Percentiles rank a stretch among this genome's conserved stretches.
Evolutionary conservation across 2,888 invertebrate species (phyloP).

Genomic region (Aphrophora alni): DNA sequence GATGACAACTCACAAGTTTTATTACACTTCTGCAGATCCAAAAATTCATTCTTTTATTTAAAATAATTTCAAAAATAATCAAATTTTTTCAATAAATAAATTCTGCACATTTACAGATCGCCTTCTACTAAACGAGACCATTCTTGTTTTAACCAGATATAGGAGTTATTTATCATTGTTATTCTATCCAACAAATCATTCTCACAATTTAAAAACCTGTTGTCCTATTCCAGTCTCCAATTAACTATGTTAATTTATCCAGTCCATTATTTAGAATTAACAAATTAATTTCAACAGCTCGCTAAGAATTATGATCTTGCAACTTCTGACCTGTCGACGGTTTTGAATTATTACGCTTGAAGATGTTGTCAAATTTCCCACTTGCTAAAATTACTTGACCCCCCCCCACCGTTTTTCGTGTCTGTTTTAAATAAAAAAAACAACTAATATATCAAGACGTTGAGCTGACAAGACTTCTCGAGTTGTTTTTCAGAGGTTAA

Average conservation of each 20-base stretch:
- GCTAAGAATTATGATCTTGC: neutral
- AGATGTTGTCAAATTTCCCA: neutral
- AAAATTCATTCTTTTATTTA: too few relatives aligned
- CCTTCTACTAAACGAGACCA: too few relatives aligned
- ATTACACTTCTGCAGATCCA: too few relatives aligned
- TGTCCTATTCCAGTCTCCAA: neutral
- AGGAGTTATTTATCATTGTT: neutral
- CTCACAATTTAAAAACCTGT: neutral
- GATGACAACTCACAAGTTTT: too few relatives aligned
- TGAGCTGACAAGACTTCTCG: neutral
- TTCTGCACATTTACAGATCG: too few relatives aligned
- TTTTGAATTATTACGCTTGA: neutral
- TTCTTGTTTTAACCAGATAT: too few relatives aligned
- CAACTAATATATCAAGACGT: neutral
- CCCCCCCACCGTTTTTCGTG: neutral
- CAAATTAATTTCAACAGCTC: constrained; percentile 6
- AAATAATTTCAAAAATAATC: too few relatives aligned
- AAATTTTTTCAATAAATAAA: too few relatives aligned
- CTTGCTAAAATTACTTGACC: neutral
- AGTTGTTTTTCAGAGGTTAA: neutral
- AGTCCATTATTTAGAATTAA: constrained; percentile 1
- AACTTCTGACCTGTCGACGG: neutral
- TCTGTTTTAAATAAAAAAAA: constrained; percentile 2
- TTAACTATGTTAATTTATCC: neutral
- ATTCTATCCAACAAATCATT: neutral